phyloP scores from a whole-genome alignment of 2,113 vertebrate genomes.

The Tauraco erythrolophus region DNA sequence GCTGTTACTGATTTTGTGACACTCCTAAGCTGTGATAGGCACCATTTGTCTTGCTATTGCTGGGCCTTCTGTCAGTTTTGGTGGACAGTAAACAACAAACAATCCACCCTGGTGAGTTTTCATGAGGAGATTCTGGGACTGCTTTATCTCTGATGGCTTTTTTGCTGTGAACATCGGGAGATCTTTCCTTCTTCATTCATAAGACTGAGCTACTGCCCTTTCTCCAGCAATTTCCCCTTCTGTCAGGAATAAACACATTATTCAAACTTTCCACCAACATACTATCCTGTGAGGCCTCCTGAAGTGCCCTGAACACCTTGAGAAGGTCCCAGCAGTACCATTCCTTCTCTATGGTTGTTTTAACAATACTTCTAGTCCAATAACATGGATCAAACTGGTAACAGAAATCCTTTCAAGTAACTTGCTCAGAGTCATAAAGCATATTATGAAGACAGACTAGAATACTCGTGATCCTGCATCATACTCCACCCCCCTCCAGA shows the following conservation, averaged over 20 bases:
- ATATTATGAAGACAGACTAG: background rate
- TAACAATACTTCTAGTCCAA: background rate
- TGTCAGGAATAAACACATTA: background rate
- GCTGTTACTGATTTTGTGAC: background rate
- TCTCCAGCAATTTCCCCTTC: background rate
- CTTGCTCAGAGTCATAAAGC: background rate
- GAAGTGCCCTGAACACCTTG: background rate
- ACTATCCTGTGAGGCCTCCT: background rate
- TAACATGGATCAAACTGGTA: background rate
- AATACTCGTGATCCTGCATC: background rate
- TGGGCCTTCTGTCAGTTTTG: background rate
- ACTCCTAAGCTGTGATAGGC: background rate
- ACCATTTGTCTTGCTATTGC: background rate
- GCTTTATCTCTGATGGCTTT: background rate
- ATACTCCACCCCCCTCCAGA: background rate
- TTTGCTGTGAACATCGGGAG: background rate
- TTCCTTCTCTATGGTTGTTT: background rate
- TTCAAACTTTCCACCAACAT: background rate
- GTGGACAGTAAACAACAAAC: background rate
- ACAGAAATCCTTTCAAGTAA: background rate
- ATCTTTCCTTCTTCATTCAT: background rate
- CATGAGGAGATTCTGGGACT: background rate
- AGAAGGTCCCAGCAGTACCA: background rate
- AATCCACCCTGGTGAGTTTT: background rate
- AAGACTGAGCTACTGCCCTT: background rate